These are phyloP conservation scores for Chaenogobius annularis DNA, from an alignment of 2,113 vertebrate genomes.

Conservation along the genomic window DNA sequence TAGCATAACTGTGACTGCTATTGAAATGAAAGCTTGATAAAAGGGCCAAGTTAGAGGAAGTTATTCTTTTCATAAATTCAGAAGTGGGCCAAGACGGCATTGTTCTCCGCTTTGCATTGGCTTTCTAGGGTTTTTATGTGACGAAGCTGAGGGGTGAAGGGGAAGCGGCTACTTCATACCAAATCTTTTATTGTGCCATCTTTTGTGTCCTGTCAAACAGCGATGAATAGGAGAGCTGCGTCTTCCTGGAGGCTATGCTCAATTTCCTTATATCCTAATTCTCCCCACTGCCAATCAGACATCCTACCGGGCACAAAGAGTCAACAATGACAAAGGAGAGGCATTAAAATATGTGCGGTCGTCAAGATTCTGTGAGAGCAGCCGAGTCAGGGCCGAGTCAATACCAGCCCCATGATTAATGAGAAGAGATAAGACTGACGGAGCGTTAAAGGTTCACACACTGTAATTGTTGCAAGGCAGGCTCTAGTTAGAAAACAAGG, in stretches of 20 bases:
- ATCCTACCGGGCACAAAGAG: conserved; percentile 27
- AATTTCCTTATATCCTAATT: conserved; percentile 52
- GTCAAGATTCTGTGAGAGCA: neutral
- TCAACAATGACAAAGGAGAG: conserved; percentile 26
- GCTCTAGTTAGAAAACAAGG: neutral
- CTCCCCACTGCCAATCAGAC: conserved; percentile 56
- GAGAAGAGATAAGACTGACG: neutral
- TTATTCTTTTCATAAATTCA: conserved; percentile 52
- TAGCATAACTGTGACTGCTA: conserved; percentile 37
- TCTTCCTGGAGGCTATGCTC: conserved; percentile 65
- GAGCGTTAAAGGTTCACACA: neutral
- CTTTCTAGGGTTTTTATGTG: conserved; percentile 53
- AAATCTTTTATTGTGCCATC: conserved; percentile 67
- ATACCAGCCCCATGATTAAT: conserved; percentile 1
- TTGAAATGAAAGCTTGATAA: conserved; percentile 48
- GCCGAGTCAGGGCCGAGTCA: conserved; percentile 1
- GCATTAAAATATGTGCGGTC: conserved; percentile 24
- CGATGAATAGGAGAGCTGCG: conserved; percentile 54
- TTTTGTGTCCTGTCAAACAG: conserved; percentile 64
- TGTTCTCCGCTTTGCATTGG: conserved; percentile 51
- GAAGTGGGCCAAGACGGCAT: conserved; percentile 59
- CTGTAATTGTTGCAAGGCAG: neutral
- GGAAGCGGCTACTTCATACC: conserved; percentile 64
- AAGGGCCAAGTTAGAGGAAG: conserved; percentile 62
- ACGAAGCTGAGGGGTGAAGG: conserved; percentile 48